phyloP scores from a whole-genome alignment of 2,113 vertebrate species.

The Sciurus niger region DNA sequence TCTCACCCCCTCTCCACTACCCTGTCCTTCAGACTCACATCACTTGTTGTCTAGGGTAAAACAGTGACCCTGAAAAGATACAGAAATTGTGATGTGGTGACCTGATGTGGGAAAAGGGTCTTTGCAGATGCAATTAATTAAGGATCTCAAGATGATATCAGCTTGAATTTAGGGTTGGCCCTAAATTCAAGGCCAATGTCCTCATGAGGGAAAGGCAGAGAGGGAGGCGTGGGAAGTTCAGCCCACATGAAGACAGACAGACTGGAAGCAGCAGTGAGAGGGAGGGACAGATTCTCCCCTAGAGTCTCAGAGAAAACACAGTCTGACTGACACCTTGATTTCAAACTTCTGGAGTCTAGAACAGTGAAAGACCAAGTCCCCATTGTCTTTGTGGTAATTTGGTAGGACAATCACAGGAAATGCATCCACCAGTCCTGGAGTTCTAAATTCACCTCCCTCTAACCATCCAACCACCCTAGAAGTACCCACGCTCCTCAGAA shows the following conservation, averaged over 20 bases:
- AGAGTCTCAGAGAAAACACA: not conserved
- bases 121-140: constrained; percentile 15
- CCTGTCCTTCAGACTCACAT: not conserved
- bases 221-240: not conserved
- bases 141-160: not conserved
- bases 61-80: not conserved
- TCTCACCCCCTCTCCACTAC: not conserved
- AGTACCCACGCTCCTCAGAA: not conserved
- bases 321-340: not conserved
- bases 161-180: not conserved
- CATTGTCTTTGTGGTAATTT: not conserved
- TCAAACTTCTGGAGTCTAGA: not conserved
- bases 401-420: not conserved
- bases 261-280: not conserved
- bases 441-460: not conserved
- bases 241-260: not conserved
- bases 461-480: not conserved
- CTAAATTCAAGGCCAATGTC: not conserved
- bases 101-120: not conserved
- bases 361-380: not conserved
- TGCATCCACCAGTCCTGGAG: not conserved
- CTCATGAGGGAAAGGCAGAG: not conserved
- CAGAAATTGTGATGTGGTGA: not conserved
- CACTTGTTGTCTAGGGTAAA: not conserved
- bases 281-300: not conserved